phyloP scores from a whole-genome alignment of 2,113 vertebrate species.

The Vidua chalybeata region DNA sequence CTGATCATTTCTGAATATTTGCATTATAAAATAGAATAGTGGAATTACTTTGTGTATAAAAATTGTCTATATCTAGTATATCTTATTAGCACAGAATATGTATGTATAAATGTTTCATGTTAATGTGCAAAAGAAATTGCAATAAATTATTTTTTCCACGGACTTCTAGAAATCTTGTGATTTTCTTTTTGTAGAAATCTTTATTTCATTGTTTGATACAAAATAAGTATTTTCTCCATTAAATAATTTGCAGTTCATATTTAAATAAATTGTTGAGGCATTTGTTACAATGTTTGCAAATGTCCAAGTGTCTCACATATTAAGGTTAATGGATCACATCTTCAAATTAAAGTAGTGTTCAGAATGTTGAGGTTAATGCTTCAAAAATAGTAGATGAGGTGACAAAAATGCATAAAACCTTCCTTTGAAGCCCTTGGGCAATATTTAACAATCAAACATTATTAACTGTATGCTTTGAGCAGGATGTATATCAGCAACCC shows the following conservation, averaged over 20 bases:
- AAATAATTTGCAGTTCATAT: not conserved
- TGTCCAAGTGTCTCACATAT: not conserved
- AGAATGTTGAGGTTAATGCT: not conserved
- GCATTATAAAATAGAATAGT: slow-evolving; percentile 64
- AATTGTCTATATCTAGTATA: slow-evolving; percentile 61
- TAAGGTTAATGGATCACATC: not conserved
- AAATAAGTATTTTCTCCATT: not conserved
- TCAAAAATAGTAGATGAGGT: not conserved
- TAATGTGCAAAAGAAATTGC: slow-evolving; percentile 68
- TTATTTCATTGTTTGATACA: not conserved
- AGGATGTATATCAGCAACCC: not conserved
- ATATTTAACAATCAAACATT: not conserved
- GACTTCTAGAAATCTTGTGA: not conserved
- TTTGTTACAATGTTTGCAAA: not conserved
- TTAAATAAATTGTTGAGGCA: not conserved
- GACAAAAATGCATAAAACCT: not conserved
- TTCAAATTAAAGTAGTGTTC: not conserved
- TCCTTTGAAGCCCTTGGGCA: not conserved
- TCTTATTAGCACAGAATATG: slow-evolving; percentile 58
- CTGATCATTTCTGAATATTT: slow-evolving; percentile 61
- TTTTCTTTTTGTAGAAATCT: slow-evolving; percentile 27
- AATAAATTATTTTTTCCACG: slow-evolving; percentile 85
- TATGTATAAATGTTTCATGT: slow-evolving; percentile 75
- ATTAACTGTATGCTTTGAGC: not conserved
- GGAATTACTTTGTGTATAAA: slow-evolving; percentile 69